Percentiles rank a stretch among this genome's conserved stretches.
phyloP scores from a whole-genome alignment of 2,888 invertebrate species.

The Baccha elongata region DNA sequence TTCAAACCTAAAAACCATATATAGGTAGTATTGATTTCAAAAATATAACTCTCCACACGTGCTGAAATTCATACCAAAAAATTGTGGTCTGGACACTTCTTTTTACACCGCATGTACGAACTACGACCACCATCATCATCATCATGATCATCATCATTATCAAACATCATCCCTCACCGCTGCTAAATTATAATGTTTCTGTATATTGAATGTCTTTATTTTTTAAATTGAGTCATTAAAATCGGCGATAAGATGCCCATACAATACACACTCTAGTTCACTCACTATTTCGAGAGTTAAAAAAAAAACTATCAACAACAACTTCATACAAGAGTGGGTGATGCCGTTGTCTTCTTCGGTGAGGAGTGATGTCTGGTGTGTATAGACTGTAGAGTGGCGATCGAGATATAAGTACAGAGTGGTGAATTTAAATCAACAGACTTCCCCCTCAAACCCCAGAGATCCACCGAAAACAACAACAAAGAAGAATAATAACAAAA shows the following conservation, averaged over 20 bases:
- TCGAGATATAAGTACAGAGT: background rate
- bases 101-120: slow-evolving; percentile 19
- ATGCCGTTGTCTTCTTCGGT: background rate
- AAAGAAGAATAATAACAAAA: slow-evolving; percentile 52
- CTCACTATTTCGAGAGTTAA: slow-evolving; percentile 53
- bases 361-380: slow-evolving; percentile 3
- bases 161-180: slow-evolving; percentile 26
- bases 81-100: slow-evolving; percentile 24
- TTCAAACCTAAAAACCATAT: slow-evolving; percentile 1
- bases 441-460: slow-evolving; percentile 27
- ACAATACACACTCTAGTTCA: slow-evolving; percentile 62
- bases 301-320: slow-evolving; percentile 18
- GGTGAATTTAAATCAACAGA: slow-evolving; percentile 9
- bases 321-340: no score
- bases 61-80: slow-evolving; percentile 21
- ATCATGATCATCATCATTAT: slow-evolving; percentile 22
- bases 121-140: background rate
- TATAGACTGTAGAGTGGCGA: background rate
- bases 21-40: slow-evolving; percentile 35
- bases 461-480: slow-evolving; percentile 44
- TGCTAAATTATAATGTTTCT: slow-evolving; percentile 66
- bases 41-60: slow-evolving; percentile 22
- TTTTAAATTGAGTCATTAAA: slow-evolving; percentile 72
- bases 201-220: slow-evolving; percentile 70
- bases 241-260: slow-evolving; percentile 66